Base-by-base conservation (phyloP, 2,797 vertebrate genomes). In the Micromesistius poutassou region DNA sequence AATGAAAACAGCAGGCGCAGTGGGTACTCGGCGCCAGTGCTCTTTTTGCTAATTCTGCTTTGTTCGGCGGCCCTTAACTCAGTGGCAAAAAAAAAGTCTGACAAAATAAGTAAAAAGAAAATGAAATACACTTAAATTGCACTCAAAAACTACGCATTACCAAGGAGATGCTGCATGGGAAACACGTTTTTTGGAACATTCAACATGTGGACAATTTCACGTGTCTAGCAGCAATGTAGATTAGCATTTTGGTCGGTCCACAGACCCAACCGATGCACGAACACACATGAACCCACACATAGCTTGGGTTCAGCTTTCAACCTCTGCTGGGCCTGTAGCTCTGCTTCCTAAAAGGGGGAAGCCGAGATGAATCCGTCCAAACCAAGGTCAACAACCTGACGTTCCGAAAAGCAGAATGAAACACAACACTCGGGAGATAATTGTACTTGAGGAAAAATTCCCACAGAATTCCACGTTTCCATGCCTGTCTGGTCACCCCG, bases 1-100 rank as follows among this genome's bases (percentile, higher is more conserved):
- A 91, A 92, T 92, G 88, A 92, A 92, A 92, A 90, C 89, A 91
- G 90, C 87, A 80, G 88, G 90, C 72, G 76, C 78, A 77, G 72
- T 66, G 80, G 80, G 70, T 30, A 78, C 86, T 83, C 79, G 88
- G 88, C 86, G 76, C 87, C 86, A 81, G 81, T 30, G 76, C 42
- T 75, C 83, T 74, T 35, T 73, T 71, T 78, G 72, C 81, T 75
- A 89, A 90, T 89, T 89, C 87, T 86, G 14, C 10, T 42, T 42
- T 42, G 40, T 42, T 42, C 40, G 12, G 12, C 40, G 14, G 3
- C 12, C 12, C 40, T 14, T 42, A 42, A 42, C 40, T 16, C 40
- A 13, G 12, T 16, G 40, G 40, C 13, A 13, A 12, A 42, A 42
- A 42, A 55, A 55, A 55, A 19, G 19, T 55, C 16, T 4, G 46